Base-by-base conservation (phyloP, 1,140 invertebrate species). In the Drosophila nikananu region DNA sequence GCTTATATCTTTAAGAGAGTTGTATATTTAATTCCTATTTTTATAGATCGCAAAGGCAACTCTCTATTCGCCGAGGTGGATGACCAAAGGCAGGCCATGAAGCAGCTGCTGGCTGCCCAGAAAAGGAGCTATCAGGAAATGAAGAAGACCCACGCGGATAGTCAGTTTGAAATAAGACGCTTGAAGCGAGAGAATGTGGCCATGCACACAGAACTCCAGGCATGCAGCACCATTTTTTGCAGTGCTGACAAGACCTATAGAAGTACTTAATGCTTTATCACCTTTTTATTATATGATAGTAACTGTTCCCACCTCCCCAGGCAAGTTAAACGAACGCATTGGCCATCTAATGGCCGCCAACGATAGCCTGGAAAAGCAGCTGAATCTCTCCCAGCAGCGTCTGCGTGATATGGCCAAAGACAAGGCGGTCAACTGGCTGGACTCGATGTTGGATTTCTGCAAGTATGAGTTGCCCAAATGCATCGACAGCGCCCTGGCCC, bases 51-150 rank as follows among this genome's bases (percentile, higher is more conserved):
- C 57, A 93, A 93, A 92, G 94, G 94, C 0, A 95, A 95, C 80
- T 95, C 94, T 0, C 59, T 95, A 25, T 95, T 95, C 54, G 94
- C 94, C 9, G 94, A 95, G 73, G 93, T 95, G 0, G 94, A 95
- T 67, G 94, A 94, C 77, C 93, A 94, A 63, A 91, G 94, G 12
- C 92, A 93, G 48, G 89, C 86, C 27, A 86, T 93, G 75, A 77
- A 93, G 46, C 81, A 91, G 19, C 74, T 94, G 55, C 86, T 94
- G 77, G 93, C 91, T 12, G 54, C 41, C 2, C 87, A 94, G 64
- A 93, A 93, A 63, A 90, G 77, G 25, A 93, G 90, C 62, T 94
- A 94, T 63, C 13, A 80, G 5, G 89, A 94, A 52, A 92, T 93
- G 82, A 94, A 94, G 62, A 92, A 91, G 71, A 66, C 75, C 5